Base-by-base conservation (phyloP, 2,888 invertebrate genomes). In the Acanthosoma haemorrhoidale region DNA sequence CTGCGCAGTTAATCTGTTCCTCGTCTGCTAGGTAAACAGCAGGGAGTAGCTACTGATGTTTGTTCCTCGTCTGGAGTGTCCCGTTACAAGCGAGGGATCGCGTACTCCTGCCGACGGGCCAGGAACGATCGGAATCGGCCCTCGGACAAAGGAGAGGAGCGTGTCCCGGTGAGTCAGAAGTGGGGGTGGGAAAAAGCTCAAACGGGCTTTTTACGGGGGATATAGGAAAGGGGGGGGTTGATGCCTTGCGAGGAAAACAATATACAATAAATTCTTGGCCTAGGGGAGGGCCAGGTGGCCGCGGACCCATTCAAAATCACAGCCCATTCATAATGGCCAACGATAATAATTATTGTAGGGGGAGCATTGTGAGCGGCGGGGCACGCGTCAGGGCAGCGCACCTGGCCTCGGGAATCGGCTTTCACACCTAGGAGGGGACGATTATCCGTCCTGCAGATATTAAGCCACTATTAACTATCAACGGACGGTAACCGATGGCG, bases 291-390 rank as follows among this genome's bases (percentile, higher is more conserved):
- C 66, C 66, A 66, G 66, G 41, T 66, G 66, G 66, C 6, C 29
- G 31, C 13, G 18, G 58, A 25, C 64, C 66, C 66, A 66, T 66
- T 66, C 41, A 66, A 66, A 66, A 66, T 66, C 66, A 66, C 66
- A 29, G 16, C 31, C 66, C 66, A 66, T 66, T 66, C 66, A 66
- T 66, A 66, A 66, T 66, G 41, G 41, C 25, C 66, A 66, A 66
- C 66, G 43, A 66, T 66, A 66, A 66, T 66, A 43, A 66, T 66
- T 66, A 66, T 66, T 66, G 38, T 66, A 43, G 43, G 66, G 66
- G 31, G 11, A 16, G 31, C 4, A 32, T 66, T 32, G 41, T 29
- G 34, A 41, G 58, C 16, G 5, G 29, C 4, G 58, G 25, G 41
- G 41, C 41, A 25, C 29, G 41, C 29, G 41, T 5, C 25, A 5